A percentile compares a stretch with the other conserved stretches of the same genome.
These are phyloP conservation scores for Anhinga anhinga DNA, from an alignment of 2,113 vertebrate species.

Conservation along the genomic window DNA sequence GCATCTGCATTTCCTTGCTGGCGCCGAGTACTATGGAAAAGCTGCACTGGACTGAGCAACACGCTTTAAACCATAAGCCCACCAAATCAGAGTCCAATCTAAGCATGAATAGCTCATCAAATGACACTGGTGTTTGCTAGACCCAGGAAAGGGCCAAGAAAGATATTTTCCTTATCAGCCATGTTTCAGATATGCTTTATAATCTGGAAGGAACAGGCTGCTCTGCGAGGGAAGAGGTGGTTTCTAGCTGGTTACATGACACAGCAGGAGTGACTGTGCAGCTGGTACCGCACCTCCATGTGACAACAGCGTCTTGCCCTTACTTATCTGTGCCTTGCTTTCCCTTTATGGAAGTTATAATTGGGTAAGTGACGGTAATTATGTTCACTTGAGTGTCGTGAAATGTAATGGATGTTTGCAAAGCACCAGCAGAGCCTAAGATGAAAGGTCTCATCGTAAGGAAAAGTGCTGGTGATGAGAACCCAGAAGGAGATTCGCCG, in stretches of 20 bases:
- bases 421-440: not conserved
- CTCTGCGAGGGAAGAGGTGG: rapidly evolving
- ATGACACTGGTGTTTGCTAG: not conserved
- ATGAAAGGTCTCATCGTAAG: not conserved
- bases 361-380: not conserved
- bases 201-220: rapidly evolving
- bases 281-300: rapidly evolving
- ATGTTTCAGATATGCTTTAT: rapidly evolving
- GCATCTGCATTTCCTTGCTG: not conserved
- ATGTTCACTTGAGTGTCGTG: rapidly evolving
- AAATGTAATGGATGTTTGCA: rapidly evolving
- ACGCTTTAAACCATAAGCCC: rapidly evolving
- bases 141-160: not conserved
- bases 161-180: not conserved
- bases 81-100: not conserved
- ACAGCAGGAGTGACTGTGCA: not conserved
- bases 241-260: not conserved
- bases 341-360: not conserved
- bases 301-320: not conserved
- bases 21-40: not conserved
- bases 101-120: not conserved
- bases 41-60: not conserved
- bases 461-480: not conserved
- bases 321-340: not conserved
- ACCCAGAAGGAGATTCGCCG: not conserved